These are phyloP conservation scores for Dioctria rufipes DNA, from an alignment of 2,888 invertebrate species.

Conservation along the genomic window DNA sequence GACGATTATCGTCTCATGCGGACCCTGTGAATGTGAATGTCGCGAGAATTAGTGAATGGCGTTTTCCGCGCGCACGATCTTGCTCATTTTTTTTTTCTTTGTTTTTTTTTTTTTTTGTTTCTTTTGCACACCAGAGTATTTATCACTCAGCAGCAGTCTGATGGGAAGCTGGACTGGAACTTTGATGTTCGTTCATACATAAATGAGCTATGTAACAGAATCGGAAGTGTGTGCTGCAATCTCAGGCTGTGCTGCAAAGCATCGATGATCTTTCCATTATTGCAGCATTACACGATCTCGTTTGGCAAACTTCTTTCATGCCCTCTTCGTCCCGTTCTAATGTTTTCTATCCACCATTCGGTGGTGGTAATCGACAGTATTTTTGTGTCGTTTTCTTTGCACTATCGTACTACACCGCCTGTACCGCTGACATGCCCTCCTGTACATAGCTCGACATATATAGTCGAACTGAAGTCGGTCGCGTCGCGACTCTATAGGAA, in stretches of 20 bases:
- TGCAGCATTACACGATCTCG: background rate
- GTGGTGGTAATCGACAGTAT: background rate
- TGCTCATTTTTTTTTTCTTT: background rate
- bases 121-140: background rate
- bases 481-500: conserved; percentile 1
- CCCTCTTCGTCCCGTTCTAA: conserved; percentile 17
- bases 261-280: background rate
- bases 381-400: background rate
- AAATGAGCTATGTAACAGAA: conserved; percentile 7
- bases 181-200: background rate
- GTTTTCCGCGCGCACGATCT: conserved; percentile 13
- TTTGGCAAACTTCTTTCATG: background rate
- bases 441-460: too few species aligned
- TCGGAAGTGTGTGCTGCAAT: conserved; percentile 40
- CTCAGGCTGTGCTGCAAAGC: background rate
- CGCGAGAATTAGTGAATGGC: conserved; percentile 20
- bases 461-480: background rate
- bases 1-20: background rate
- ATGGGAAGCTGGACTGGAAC: background rate
- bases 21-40: background rate
- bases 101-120: background rate
- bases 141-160: background rate
- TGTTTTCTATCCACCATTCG: background rate
- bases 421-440: background rate
- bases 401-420: background rate